A percentile compares a stretch with the other conserved stretches of the same genome.
Conservation (phyloP, 2,797 vertebrate genomes). For the Sphenodon punctatus region DNA sequence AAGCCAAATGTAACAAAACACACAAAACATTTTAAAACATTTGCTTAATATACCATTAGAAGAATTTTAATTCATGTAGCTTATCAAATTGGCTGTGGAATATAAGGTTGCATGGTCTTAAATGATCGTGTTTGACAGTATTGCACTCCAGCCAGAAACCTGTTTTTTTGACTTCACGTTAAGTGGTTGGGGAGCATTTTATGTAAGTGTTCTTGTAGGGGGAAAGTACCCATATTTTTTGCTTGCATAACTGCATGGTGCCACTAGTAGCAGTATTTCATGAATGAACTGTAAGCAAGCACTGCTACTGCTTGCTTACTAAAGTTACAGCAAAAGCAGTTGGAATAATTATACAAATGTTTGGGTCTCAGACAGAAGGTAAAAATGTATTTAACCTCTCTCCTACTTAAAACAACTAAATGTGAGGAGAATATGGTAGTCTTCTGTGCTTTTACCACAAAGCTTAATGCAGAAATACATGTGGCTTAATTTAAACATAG, state of each 20-base stretch:
- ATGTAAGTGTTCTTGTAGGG: background rate
- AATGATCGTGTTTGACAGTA: constrained; percentile 11
- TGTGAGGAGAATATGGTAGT: no score
- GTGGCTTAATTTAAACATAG: no score
- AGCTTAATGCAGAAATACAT: no score
- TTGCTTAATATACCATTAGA: constrained; percentile 54
- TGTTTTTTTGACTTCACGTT: constrained; percentile 24
- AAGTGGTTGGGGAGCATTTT: background rate
- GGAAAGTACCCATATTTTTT: no score
- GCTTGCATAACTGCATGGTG: no score
- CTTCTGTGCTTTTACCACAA: no score
- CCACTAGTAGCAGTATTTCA: no score
- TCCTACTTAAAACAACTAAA: background rate
- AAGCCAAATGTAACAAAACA: constrained; percentile 56
- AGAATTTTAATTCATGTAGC: constrained; percentile 58
- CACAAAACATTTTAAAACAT: constrained; percentile 55
- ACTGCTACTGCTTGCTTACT: background rate
- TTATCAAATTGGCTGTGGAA: constrained; percentile 46
- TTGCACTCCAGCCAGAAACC: background rate
- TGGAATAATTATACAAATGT: background rate
- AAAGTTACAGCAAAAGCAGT: background rate
- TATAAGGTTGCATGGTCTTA: constrained; percentile 16
- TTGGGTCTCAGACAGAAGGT: background rate
- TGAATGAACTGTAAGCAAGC: no score
- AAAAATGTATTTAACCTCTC: background rate